A percentile compares a stretch with the other conserved stretches of the same genome.
Evolutionary conservation across 2,113 vertebrate species (phyloP).

Genomic region (Coreoperca whiteheadi): DNA sequence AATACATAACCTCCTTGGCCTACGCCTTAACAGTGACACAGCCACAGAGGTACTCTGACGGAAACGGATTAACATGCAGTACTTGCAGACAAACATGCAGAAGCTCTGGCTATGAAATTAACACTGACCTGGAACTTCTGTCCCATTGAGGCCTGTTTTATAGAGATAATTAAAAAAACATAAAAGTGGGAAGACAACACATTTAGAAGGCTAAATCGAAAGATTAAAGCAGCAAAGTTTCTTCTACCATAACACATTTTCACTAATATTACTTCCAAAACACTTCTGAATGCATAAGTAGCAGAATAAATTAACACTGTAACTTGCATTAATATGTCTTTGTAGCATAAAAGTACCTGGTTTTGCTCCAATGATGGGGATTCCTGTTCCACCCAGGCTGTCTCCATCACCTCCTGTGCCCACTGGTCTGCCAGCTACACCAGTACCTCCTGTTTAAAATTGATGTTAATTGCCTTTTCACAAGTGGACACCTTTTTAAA

Average conservation of each 20-base stretch:
- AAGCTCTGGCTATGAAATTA: slow-evolving; percentile 12
- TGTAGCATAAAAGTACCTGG: slow-evolving; percentile 73
- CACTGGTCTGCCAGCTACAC: slow-evolving; percentile 64
- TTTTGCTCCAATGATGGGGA: slow-evolving; percentile 77
- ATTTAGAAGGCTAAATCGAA: not conserved
- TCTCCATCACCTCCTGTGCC: slow-evolving; percentile 68
- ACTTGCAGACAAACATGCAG: not conserved
- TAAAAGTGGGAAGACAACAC: not conserved
- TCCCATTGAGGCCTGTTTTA: slow-evolving; percentile 73
- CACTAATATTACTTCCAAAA: not conserved
- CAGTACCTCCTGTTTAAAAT: slow-evolving; percentile 66
- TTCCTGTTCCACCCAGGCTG: slow-evolving; percentile 76
- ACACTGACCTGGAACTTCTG: slow-evolving; percentile 71
- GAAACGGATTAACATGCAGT: slow-evolving; percentile 2
- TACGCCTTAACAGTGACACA: not conserved
- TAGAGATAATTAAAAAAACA: slow-evolving; percentile 19
- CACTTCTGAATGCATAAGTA: not conserved
- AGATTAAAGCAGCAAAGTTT: not conserved
- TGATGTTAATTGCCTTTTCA: slow-evolving; percentile 14
- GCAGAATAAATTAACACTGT: not conserved
- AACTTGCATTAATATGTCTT: not conserved
- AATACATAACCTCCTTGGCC: not conserved
- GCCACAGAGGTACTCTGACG: not conserved
- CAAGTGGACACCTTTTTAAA: slow-evolving; percentile 14
- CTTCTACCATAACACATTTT: not conserved